Percentiles rank a stretch among this genome's conserved stretches.
phyloP scores from a whole-genome alignment of 2,888 invertebrate genomes.

The Eupelmus urozonus region DNA sequence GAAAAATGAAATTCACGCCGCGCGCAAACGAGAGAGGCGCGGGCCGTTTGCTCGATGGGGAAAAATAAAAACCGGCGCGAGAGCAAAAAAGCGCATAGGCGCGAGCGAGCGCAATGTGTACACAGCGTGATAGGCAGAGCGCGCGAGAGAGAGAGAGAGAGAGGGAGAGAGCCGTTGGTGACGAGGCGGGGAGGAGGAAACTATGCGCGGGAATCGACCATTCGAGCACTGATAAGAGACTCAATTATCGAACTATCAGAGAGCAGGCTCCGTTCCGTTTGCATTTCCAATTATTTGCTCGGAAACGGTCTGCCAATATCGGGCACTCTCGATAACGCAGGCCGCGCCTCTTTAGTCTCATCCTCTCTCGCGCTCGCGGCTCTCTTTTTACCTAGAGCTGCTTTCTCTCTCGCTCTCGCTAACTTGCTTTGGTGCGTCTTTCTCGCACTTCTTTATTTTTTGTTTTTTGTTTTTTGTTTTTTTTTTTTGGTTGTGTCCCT shows the following conservation, averaged over 20 bases:
- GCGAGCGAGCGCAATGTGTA: conserved; percentile 1
- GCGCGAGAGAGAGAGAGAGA: background rate
- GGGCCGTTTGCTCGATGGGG: background rate
- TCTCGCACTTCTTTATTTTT: background rate
- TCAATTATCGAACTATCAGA: conserved; percentile 77
- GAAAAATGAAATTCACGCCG: conserved; percentile 31
- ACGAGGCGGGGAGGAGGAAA: conserved; percentile 47
- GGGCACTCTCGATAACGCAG: conserved; percentile 65
- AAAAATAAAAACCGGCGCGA: background rate
- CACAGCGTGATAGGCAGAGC: conserved; percentile 23
- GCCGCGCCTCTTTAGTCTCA: conserved; percentile 35
- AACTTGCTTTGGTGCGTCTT: conserved; percentile 25
- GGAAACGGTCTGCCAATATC: conserved; percentile 77
- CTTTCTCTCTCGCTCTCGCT: conserved; percentile 48
- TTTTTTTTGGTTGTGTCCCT: conserved; percentile 26
- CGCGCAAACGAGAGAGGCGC: background rate
- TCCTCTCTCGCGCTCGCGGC: conserved; percentile 49
- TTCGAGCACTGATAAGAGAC: conserved; percentile 76
- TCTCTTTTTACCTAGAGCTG: conserved; percentile 47
- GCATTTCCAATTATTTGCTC: conserved; percentile 77
- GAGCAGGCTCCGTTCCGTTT: conserved; percentile 73
- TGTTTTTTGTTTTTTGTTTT: conserved; percentile 40
- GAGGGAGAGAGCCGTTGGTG: background rate
- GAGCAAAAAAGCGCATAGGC: background rate
- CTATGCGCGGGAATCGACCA: conserved; percentile 65